Evolutionary conservation across 1,140 invertebrate species (phyloP), one percentile per base, ranked within the genome.

Genomic region (Stenopsyche tienmushanensis): DNA sequence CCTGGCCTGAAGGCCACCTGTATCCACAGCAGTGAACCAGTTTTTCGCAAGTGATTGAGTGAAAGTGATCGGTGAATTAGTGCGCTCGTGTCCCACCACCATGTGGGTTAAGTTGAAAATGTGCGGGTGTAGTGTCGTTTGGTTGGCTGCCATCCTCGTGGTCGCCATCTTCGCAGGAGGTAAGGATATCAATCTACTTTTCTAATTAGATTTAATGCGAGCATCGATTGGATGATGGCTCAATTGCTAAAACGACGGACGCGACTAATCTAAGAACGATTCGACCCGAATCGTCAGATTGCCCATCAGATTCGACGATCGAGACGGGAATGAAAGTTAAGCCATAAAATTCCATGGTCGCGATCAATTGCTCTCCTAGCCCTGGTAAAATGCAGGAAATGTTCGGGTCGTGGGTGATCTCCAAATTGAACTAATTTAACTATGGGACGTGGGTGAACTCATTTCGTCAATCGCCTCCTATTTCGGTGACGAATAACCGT

Each of bases 101-200:
- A 69, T 69, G 67, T 69, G 67, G 67, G 39, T 69, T 47, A 69
- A 69, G 29, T 69, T 60, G 63, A 69, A 69, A 64, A 69, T 69
- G 67, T 69, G 63, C 53, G 63, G 57, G 49, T 62, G 59, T 62
- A 65, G 59, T 50, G 63, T 65, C 50, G 64, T 53, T 10, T 69
- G 67, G 63, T 20, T 65, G 20, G 17, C 50, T 7, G 26, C 50
- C 13, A 8, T 57, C 21, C 3, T 54, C 26, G 17, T 65, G 23
- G 41, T 58, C 10, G 45, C 53, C 45, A 59, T 63, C 29, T 7
- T 65, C 44, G n/a, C 47, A 15, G 57, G 42, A 58, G 58, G 45
- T 53, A 47, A 39, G 20, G 3, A 57, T 18, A 57, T 7, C 29
- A 34, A 7, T 34, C 29, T 5, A 34, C 13, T 34, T 7, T 34